Evolutionary conservation across 2,888 invertebrate species (phyloP), one percentile per base, ranked within the genome.

Genomic region (Tinea trinotella): DNA sequence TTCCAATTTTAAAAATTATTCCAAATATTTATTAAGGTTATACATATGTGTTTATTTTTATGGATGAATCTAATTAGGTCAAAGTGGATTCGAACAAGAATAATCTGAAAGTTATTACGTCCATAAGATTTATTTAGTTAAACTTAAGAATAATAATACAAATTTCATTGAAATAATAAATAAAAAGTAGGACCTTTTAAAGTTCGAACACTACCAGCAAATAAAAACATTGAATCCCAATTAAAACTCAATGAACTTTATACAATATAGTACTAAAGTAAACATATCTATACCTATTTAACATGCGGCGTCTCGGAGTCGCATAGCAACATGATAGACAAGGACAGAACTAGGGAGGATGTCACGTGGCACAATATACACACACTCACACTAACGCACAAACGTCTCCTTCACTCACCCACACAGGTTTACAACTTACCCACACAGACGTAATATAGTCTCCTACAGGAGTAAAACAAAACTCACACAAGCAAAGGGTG

Each of bases 221-320:
- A n/a, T n/a, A n/a, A 22, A 7, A 22, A 22, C 22, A 22, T n/a
- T 30, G 7, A 30, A 7, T n/a, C n/a, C 2, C n/a, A 30, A 30
- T 30, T 30, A 30, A 4, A 30, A 30, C 7, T 4, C 30, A 77
- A 79, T 78, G 70, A 74, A 73, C 72, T 70, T 67, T 63, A 62
- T 62, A 62, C 56, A 62, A 30, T 4, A 2, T 30, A 30, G 30
- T 7, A 4, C 7, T 30, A 30, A 40, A 13, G 13, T 57, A 19
- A 55, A 36, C 61, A 64, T 54, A 65, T 67, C 66, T 44, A 54
- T 46, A 46, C 19, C 46, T 46, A 46, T 19, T 50, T 49, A 50
- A 22, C 54, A 54, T 53, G 34, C 40, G 36, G 53, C 53, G 53
- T 53, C 53, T 53, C 59, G 56, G 61, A 59, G 58, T 54, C 53